Evolutionary conservation across 1,140 invertebrate species (phyloP).

Genomic region (Oscheius sp.): DNA sequence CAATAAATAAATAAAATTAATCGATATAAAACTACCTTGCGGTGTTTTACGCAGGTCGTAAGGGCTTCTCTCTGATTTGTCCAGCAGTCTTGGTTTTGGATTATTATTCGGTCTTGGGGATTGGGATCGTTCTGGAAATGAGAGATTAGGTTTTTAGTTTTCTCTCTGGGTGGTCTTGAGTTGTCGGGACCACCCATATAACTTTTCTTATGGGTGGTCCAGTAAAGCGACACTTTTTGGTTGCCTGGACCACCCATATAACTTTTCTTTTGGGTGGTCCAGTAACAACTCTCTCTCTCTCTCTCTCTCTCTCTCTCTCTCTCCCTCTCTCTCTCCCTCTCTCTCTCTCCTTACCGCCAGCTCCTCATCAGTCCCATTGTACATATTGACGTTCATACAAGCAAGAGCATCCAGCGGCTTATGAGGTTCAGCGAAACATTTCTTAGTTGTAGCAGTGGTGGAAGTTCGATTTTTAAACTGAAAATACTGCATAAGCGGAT

Average conservation of each 20-base stretch:
- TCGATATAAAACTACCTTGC: background rate
- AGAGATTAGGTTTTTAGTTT: no score
- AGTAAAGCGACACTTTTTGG: no score
- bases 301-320: background rate
- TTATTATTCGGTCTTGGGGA: background rate
- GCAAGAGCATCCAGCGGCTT: background rate
- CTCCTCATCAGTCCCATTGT: background rate
- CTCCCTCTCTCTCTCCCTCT: background rate
- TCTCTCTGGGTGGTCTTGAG: no score
- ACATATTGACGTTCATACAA: background rate
- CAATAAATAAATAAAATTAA: background rate
- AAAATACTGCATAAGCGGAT: no score
- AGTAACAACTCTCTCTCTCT: no score
- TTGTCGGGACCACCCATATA: no score
- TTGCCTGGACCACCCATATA: no score
- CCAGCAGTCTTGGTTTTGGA: background rate
- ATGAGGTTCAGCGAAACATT: background rate
- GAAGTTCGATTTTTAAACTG: no score
- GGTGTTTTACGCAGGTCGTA: background rate
- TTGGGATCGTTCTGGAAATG: background rate
- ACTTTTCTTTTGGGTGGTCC: no score
- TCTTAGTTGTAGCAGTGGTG: background rate
- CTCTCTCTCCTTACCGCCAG: background rate
- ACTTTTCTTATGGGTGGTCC: no score
- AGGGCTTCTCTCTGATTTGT: background rate